Evolutionary conservation across 2,113 vertebrate species (phyloP).

Genomic region (Lampris incognitus): DNA sequence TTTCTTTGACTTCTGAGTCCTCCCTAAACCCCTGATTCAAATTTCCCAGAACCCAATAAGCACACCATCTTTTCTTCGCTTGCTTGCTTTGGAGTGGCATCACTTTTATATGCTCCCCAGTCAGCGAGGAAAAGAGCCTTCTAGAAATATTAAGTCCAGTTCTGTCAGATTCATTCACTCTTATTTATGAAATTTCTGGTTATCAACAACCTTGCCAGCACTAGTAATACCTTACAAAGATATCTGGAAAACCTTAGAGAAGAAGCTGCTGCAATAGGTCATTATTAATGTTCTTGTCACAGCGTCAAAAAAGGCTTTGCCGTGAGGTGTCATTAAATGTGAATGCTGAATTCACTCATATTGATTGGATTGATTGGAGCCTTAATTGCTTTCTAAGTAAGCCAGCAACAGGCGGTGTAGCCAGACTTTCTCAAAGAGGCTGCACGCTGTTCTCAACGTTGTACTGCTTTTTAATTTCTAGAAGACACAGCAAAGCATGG

Average conservation of each 20-base stretch:
- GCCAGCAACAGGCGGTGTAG: slow-evolving; percentile 11
- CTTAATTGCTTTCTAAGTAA: slow-evolving; percentile 61
- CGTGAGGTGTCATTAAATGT: slow-evolving; percentile 63
- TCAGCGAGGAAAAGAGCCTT: slow-evolving; percentile 44
- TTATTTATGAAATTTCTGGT: slow-evolving; percentile 55
- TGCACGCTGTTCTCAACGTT: neutral
- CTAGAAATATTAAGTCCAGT: slow-evolving; percentile 50
- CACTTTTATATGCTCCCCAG: slow-evolving; percentile 56
- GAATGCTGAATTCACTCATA: slow-evolving; percentile 60
- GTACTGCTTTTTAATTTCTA: slow-evolving; percentile 1
- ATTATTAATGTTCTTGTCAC: slow-evolving; percentile 72
- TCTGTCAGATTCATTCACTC: slow-evolving; percentile 43
- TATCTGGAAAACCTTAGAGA: slow-evolving; percentile 44
- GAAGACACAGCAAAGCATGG: neutral
- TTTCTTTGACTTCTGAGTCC: slow-evolving; percentile 55
- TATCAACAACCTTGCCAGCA: slow-evolving; percentile 44
- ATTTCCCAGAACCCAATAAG: slow-evolving; percentile 54
- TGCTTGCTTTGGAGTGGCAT: slow-evolving; percentile 47
- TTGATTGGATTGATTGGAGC: slow-evolving; percentile 54
- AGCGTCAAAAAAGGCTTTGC: slow-evolving; percentile 41
- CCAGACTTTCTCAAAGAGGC: neutral
- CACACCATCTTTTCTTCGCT: slow-evolving; percentile 43
- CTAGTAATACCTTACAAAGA: slow-evolving; percentile 46
- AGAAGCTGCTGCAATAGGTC: slow-evolving; percentile 55
- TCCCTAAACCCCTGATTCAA: slow-evolving; percentile 30